Conservation (phyloP, 2,797 vertebrate genomes). For the Neosilurus hyrtlii region DNA sequence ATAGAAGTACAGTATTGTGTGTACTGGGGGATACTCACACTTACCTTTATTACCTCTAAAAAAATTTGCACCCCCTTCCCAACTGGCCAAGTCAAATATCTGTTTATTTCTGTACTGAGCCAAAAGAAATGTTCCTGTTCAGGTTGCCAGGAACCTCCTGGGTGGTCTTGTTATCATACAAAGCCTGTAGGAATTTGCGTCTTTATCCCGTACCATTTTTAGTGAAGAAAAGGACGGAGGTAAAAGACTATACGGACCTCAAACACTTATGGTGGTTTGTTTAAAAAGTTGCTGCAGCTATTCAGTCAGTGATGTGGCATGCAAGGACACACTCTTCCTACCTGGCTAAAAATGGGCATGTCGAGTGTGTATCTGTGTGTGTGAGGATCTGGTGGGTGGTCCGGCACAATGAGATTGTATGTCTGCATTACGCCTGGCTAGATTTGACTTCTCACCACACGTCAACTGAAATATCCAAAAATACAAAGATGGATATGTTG, state of each 20-base stretch:
- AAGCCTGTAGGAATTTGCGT: slow-evolving; percentile 27
- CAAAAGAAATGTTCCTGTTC: slow-evolving; percentile 22
- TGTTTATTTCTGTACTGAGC: slow-evolving; percentile 32
- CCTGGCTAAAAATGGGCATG: slow-evolving; percentile 55
- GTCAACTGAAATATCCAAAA: neutral
- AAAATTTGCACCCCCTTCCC: slow-evolving; percentile 23
- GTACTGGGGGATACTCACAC: no score
- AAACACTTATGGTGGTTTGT: neutral
- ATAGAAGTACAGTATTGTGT: neutral
- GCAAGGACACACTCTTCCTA: slow-evolving; percentile 31
- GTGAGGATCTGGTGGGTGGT: slow-evolving; percentile 43
- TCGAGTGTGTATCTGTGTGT: neutral
- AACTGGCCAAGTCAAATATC: slow-evolving; percentile 35
- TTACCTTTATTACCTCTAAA: slow-evolving; percentile 28
- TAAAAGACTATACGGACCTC: slow-evolving; percentile 41
- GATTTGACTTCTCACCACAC: neutral
- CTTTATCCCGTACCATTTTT: slow-evolving; percentile 17
- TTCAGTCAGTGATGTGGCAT: neutral
- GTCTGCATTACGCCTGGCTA: neutral
- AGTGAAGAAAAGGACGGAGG: slow-evolving; percentile 23
- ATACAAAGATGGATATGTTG: neutral
- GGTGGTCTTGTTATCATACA: slow-evolving; percentile 27
- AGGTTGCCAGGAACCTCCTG: slow-evolving; percentile 36
- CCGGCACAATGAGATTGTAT: slow-evolving; percentile 22
- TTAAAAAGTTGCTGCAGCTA: slow-evolving; percentile 22